Evolutionary conservation across 2,888 invertebrate genomes (phyloP), one percentile per base, ranked within the genome.

Genomic region (Hoplodrina ambigua): DNA sequence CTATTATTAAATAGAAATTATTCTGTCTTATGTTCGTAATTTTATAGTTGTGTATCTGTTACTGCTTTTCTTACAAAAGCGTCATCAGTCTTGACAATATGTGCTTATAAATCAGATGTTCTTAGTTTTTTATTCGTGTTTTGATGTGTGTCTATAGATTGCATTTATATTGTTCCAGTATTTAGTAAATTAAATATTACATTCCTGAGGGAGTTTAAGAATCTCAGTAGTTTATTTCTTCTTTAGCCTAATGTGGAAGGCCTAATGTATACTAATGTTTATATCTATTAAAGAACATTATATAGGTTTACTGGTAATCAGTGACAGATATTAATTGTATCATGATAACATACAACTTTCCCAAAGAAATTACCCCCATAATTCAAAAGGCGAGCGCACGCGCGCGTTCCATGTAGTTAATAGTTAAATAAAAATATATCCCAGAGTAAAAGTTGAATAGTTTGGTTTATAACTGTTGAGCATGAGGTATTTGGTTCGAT

Each of bases 261-360:
- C 60, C 60, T 78, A 69, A 73, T 46, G 0, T 61, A 56, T 17
- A 46, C 46, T 63, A 20, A 52, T 20, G 56, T 25, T 52, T 80
- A 1, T 61, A 44, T 19, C 55, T 0, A 11, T 60, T 52, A 52
- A 19, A 55, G 11, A 55, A 13, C 49, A 4, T 46, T 67, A 68
- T 56, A 57, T 33, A 33, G 33, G 33, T 5, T 37, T 7, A 37
- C 37, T 37, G 37, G 8, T 37, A 37, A 37, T 37, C 1, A 8
- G 37, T 37, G 8, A 37, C 8, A 0, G 8, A 37, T 37, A 37
- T 8, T 37, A 1, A n/a, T n/a, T n/a, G n/a, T n/a, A n/a, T 25
- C 25, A 25, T 25, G 25, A 25, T 25, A 25, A 25, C 25, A 25
- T 2, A 25, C 25, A 25, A 25, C 25, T 1, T 25, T 25, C 25